Evolutionary conservation across 2,888 invertebrate species (phyloP).

Genomic region (Cerceris ruficornis): DNA sequence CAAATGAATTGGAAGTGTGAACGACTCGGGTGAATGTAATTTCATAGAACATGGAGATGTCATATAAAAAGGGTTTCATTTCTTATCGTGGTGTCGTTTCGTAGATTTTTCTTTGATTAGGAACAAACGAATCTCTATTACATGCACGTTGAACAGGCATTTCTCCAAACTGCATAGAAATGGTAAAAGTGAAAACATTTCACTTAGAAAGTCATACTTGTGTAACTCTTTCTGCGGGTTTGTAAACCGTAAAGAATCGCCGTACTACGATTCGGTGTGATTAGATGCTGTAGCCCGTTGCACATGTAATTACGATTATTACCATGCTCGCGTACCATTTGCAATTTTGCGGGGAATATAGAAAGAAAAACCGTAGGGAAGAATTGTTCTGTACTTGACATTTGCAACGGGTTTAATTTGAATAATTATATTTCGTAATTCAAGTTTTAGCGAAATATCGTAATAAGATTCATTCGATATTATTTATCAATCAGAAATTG

Average conservation of each 20-base stretch:
- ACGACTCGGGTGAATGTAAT: too few relatives aligned
- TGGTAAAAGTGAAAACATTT: slow-evolving; percentile 66
- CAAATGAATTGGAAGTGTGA: too few relatives aligned
- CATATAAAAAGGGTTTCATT: background rate
- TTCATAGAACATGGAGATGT: background rate
- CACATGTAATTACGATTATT: slow-evolving; percentile 21
- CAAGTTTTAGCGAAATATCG: too few relatives aligned
- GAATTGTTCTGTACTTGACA: background rate
- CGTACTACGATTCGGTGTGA: slow-evolving; percentile 27
- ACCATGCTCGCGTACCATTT: background rate
- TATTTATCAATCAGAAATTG: too few relatives aligned
- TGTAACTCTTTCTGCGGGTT: slow-evolving; percentile 43
- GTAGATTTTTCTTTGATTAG: slow-evolving; percentile 5
- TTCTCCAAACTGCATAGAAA: slow-evolving; percentile 57
- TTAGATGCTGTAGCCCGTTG: slow-evolving; percentile 5
- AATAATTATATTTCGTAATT: too few relatives aligned
- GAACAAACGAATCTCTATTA: slow-evolving; percentile 15
- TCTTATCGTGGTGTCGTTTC: slow-evolving; percentile 5
- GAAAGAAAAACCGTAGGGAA: background rate
- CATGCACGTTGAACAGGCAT: slow-evolving; percentile 23
- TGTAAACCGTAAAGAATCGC: slow-evolving; percentile 33
- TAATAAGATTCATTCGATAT: too few relatives aligned
- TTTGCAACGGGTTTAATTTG: too few relatives aligned
- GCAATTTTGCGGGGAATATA: background rate
- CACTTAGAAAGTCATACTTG: slow-evolving; percentile 64